Conservation (phyloP, 2,888 invertebrate genomes). For the Amitus sp. region DNA sequence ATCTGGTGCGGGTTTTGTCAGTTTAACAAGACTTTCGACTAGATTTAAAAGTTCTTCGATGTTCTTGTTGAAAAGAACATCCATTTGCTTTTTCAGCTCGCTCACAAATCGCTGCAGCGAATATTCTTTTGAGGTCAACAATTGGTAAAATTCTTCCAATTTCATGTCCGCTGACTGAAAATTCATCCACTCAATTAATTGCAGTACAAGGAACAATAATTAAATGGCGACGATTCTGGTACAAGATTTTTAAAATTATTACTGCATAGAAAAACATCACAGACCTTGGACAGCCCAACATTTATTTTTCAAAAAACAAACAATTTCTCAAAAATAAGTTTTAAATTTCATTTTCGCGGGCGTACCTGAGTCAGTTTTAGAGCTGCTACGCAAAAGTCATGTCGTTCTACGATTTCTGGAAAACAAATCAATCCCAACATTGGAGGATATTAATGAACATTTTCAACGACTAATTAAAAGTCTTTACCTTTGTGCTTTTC, state of each 20-base stretch:
- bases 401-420: constrained; percentile 70
- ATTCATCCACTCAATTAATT: no score
- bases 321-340: no score
- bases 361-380: constrained; percentile 81
- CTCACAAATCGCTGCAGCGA: constrained; percentile 70
- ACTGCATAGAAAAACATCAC: no score
- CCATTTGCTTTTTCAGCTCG: constrained; percentile 71
- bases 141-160: constrained; percentile 73
- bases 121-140: constrained; percentile 74
- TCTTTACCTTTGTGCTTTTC: constrained; percentile 69
- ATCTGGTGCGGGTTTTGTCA: constrained; percentile 68
- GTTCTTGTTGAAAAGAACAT: constrained; percentile 70
- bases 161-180: constrained; percentile 81
- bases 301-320: no score
- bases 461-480: constrained; percentile 5
- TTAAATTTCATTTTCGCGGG: not conserved
- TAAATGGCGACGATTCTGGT: no score
- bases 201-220: no score
- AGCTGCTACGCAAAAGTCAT: constrained; percentile 83
- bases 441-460: not conserved
- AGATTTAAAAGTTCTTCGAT: constrained; percentile 70
- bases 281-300: no score
- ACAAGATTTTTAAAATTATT: no score
- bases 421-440: constrained; percentile 46
- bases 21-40: constrained; percentile 73